These are phyloP conservation scores for Micrasema minimum DNA, from an alignment of 1,140 invertebrate species.

Conservation along the genomic window DNA sequence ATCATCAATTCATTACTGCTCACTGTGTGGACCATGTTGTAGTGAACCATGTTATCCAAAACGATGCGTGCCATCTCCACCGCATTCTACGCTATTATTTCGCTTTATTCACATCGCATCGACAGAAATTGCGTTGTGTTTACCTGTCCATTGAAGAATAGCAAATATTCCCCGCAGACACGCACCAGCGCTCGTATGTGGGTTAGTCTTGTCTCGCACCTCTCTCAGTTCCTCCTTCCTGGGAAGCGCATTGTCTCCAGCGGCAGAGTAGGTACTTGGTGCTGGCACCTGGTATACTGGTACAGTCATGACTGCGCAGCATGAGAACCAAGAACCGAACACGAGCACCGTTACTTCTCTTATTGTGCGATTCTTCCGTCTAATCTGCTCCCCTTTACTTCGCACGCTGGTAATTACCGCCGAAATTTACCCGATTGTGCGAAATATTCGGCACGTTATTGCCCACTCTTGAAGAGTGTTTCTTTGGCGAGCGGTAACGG, in stretches of 20 bases:
- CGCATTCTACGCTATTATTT: too few relatives aligned
- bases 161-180: too few relatives aligned
- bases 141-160: too few relatives aligned
- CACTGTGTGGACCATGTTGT: too few relatives aligned
- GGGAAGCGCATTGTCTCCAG: constrained; percentile 29
- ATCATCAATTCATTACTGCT: too few relatives aligned
- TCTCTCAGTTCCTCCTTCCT: constrained; percentile 29
- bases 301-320: not conserved
- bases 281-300: too few relatives aligned
- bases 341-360: constrained; percentile 2
- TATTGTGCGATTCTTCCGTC: not conserved
- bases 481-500: too few relatives aligned
- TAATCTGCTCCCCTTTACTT: constrained; percentile 14
- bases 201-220: constrained; percentile 28
- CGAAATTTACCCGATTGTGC: constrained; percentile 8
- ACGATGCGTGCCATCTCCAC: too few relatives aligned
- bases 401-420: constrained; percentile 28
- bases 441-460: constrained; percentile 4
- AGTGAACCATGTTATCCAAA: too few relatives aligned
- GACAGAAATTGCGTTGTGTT: too few relatives aligned
- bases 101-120: too few relatives aligned
- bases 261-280: not conserved
- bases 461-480: too few relatives aligned
- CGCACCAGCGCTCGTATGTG: constrained; percentile 6
- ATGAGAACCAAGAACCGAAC: constrained; percentile 4